Evolutionary conservation across 2,113 vertebrate species (phyloP), one percentile per base, ranked within the genome.

Genomic region (Neotoma lepida): DNA sequence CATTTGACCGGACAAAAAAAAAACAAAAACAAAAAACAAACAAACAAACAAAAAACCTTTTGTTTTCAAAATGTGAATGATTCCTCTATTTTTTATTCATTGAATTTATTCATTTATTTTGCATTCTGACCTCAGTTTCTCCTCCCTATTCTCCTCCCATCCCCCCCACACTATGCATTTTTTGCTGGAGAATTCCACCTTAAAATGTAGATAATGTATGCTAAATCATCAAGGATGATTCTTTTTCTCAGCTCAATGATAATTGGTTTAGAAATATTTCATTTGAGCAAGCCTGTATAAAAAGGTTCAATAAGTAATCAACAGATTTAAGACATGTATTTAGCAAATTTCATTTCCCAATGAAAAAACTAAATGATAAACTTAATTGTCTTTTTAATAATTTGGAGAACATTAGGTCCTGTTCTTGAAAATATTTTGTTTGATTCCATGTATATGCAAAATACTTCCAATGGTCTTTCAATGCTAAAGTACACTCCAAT

Each of bases 281-380:
- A 97, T 96, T 89, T 93, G 91, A 97, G 54, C 90, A 73, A 94
- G 8, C 87, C 6, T 94, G 89, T 95, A 84, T 6, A 74, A 91
- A 78, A 44, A 1, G 77, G 1, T 58, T 95, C 89, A 84, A 88
- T 63, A 96, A 90, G 95, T 14, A 14, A 28, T 94, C 88, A 96
- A 44, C 20, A 78, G 77, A 93, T 70, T 94, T 88, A 86, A 94
- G 35, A 30, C 0, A 64, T 61, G 71, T 84, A 54, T 89, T 28
- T 70, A 86, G 86, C 58, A 70, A 58, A 90, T 81, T 8, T 63
- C 1, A 0, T 30, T 95, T 91, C 26, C 10, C 30, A 41, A 92
- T 4, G 46, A 77, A 74, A 3, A 9, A 64, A 93, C 9, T 76
- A 77, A 94, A 35, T 63, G 20, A 54, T 54, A 94, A 93, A 87